Conservation (phyloP, 1,140 invertebrate genomes). For the Riptortus pedestris region DNA sequence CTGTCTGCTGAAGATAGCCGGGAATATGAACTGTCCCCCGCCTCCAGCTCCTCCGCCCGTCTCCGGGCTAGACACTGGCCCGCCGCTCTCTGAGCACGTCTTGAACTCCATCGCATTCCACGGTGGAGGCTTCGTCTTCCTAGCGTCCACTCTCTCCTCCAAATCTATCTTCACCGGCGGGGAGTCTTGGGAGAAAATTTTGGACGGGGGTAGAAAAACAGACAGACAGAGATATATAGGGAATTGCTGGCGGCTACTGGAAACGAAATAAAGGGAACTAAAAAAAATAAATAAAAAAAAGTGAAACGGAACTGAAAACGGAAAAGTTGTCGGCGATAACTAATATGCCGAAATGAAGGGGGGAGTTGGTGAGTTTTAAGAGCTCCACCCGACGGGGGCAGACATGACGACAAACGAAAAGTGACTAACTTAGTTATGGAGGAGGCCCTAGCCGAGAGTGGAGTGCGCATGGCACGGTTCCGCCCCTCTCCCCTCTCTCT, state of each 20-base stretch:
- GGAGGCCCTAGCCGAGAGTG: background rate
- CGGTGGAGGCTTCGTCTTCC: background rate
- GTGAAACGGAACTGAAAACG: background rate
- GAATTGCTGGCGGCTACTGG: background rate
- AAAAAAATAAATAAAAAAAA: background rate
- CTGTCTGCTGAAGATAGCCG: slow-evolving; percentile 75
- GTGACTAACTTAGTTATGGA: slow-evolving; percentile 20
- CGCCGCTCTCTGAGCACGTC: slow-evolving; percentile 11
- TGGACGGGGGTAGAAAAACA: too few species aligned
- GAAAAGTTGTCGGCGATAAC: background rate
- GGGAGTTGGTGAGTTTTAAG: background rate
- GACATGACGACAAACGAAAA: slow-evolving; percentile 22
- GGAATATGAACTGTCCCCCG: slow-evolving; percentile 75
- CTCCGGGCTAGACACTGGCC: background rate
- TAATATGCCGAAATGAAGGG: background rate
- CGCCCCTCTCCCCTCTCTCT: background rate
- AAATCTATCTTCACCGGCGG: too few species aligned
- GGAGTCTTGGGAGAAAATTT: too few species aligned
- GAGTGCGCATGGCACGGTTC: background rate
- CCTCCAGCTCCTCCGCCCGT: slow-evolving; percentile 33
- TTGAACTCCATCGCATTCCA: slow-evolving; percentile 27
- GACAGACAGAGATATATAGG: too few species aligned
- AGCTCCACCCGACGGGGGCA: slow-evolving; percentile 10
- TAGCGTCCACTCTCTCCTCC: background rate
- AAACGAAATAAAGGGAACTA: background rate